These are phyloP conservation scores for Galeruca laticollis DNA, from an alignment of 2,888 invertebrate genomes.

Conservation along the genomic window DNA sequence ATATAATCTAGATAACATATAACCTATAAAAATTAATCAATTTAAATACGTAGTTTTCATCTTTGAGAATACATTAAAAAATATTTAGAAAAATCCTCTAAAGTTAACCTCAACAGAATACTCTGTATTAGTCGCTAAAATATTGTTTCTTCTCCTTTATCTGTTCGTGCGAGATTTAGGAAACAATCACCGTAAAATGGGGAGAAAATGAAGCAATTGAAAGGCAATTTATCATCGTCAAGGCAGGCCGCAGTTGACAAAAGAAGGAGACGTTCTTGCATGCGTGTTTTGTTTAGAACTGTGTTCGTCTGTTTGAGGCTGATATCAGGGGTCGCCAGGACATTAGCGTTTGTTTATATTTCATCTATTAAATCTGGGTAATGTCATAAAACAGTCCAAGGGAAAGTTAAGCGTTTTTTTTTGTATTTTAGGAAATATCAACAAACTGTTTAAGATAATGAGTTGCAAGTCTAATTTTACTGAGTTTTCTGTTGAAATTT, in stretches of 20 bases:
- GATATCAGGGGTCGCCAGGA: slow-evolving; percentile 57
- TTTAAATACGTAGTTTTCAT: too few relatives aligned
- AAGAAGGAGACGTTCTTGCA: slow-evolving; percentile 60
- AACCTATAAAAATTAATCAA: too few relatives aligned
- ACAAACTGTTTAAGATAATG: too few relatives aligned
- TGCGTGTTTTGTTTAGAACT: slow-evolving; percentile 63
- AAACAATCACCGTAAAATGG: slow-evolving; percentile 53
- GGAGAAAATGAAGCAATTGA: slow-evolving; percentile 60
- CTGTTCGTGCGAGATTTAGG: slow-evolving; percentile 48
- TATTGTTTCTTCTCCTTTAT: slow-evolving; percentile 53
- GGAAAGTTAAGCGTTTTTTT: too few relatives aligned
- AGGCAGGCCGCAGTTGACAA: slow-evolving; percentile 63
- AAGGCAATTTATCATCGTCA: slow-evolving; percentile 66
- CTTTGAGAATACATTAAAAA: too few relatives aligned
- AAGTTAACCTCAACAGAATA: background rate
- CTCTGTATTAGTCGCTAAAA: slow-evolving; percentile 12
- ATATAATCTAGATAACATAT: too few relatives aligned
- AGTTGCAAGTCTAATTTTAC: too few relatives aligned
- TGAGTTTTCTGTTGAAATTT: too few relatives aligned
- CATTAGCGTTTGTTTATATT: slow-evolving; percentile 47
- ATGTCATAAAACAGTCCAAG: background rate
- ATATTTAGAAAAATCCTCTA: too few relatives aligned
- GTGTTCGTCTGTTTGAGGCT: slow-evolving; percentile 60
- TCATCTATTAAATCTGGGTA: slow-evolving; percentile 17
- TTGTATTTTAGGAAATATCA: too few relatives aligned